Conservation (phyloP, 2,113 vertebrate species). For the Hassar affinis region DNA sequence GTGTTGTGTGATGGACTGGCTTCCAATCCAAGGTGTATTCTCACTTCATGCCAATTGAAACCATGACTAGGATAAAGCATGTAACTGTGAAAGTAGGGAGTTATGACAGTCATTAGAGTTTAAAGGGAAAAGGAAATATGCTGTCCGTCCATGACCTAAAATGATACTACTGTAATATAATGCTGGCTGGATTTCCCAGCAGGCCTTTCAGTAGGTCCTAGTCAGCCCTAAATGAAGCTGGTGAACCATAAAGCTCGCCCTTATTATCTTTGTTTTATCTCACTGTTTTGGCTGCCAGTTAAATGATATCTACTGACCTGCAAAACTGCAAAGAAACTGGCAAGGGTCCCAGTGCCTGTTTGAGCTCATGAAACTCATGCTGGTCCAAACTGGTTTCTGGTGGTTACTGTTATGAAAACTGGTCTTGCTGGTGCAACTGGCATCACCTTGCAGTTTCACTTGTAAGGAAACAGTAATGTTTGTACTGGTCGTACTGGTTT, state of each 20-base stretch:
- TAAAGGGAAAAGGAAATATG: neutral
- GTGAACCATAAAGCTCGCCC: neutral
- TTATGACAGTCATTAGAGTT: neutral
- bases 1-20: neutral
- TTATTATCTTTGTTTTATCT: constrained; percentile 4
- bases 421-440: neutral
- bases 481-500: neutral
- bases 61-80: neutral
- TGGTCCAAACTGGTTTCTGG: neutral
- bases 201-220: neutral
- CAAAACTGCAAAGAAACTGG: neutral
- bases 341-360: neutral
- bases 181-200: neutral
- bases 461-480: neutral
- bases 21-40: neutral
- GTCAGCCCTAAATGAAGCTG: neutral
- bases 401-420: neutral
- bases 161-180: neutral
- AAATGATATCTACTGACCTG: neutral
- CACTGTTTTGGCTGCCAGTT: constrained; percentile 3
- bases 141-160: neutral
- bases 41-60: neutral
- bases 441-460: neutral
- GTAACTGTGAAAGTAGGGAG: neutral
- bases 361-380: neutral